phyloP scores from a whole-genome alignment of 2,113 vertebrate species.

The Nycticorax nycticorax region DNA sequence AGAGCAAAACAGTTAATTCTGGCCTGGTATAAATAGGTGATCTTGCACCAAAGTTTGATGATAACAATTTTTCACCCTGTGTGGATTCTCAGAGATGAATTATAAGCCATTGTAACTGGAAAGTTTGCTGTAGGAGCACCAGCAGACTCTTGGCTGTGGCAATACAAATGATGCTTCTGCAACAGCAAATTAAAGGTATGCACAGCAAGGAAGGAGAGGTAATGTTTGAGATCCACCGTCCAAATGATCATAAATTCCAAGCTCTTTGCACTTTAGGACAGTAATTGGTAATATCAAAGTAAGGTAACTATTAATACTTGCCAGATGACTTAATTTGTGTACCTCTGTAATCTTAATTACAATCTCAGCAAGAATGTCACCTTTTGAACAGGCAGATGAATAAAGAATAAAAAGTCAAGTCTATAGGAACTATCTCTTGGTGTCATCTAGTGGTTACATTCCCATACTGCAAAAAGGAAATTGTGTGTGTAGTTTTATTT shows the following conservation, averaged over 20 bases:
- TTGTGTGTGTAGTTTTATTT: no score
- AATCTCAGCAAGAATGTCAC: slow-evolving; percentile 70
- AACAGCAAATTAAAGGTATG: slow-evolving; percentile 3
- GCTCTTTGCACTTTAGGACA: slow-evolving; percentile 61
- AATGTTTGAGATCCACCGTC: slow-evolving; percentile 36
- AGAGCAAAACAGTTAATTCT: not conserved
- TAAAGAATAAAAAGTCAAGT: slow-evolving; percentile 71
- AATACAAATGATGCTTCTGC: not conserved
- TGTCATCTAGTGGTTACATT: slow-evolving; percentile 95
- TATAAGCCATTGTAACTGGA: not conserved
- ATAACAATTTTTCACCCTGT: not conserved
- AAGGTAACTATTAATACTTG: slow-evolving; percentile 63
- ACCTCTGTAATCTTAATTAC: slow-evolving; percentile 74
- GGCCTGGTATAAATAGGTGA: not conserved
- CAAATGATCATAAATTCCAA: slow-evolving; percentile 39
- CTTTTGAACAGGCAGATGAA: slow-evolving; percentile 58
- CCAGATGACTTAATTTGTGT: slow-evolving; percentile 65
- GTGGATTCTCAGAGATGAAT: not conserved
- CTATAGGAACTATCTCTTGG: slow-evolving; percentile 87
- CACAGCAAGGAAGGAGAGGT: not conserved
- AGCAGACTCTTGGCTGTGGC: not conserved
- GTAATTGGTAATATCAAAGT: slow-evolving; percentile 70
- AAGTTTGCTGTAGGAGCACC: not conserved
- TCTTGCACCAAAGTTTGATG: not conserved
- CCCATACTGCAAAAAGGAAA: not conserved